Conservation (phyloP, 2,797 vertebrate genomes). For the Poeciliopsis presidionis region DNA sequence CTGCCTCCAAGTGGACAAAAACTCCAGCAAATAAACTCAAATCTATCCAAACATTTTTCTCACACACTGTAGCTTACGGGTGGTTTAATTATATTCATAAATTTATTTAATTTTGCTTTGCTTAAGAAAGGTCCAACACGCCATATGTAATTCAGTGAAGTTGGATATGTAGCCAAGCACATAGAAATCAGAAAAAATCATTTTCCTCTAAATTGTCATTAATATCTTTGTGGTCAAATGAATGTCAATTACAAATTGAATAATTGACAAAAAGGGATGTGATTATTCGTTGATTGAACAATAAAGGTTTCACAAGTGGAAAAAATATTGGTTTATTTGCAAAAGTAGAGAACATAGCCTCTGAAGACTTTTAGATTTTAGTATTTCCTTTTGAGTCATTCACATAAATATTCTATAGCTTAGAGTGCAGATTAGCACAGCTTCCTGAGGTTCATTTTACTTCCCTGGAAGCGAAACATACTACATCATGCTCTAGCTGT, state of each 20-base stretch:
- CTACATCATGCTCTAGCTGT: constrained; percentile 53
- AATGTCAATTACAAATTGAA: neutral
- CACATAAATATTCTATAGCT: neutral
- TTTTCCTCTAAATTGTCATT: neutral
- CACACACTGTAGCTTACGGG: neutral
- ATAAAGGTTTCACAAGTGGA: neutral
- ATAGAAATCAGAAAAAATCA: neutral
- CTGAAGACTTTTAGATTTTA: constrained; percentile 16
- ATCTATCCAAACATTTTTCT: neutral
- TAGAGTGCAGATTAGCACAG: constrained; percentile 30
- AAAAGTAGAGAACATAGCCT: constrained; percentile 8
- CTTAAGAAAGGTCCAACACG: neutral
- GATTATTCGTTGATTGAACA: neutral
- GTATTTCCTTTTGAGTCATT: constrained; percentile 31
- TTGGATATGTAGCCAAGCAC: neutral
- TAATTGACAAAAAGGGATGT: neutral
- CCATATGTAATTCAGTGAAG: neutral
- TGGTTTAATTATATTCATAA: neutral
- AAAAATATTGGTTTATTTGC: constrained; percentile 9
- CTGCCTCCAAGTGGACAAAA: neutral
- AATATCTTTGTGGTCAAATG: neutral
- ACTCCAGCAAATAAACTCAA: neutral
- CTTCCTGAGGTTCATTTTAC: constrained; percentile 40
- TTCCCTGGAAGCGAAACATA: constrained; percentile 47
- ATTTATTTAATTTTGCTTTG: neutral